Evolutionary conservation across 2,797 vertebrate genomes (phyloP).

Genomic region (Myotis planiceps): DNA sequence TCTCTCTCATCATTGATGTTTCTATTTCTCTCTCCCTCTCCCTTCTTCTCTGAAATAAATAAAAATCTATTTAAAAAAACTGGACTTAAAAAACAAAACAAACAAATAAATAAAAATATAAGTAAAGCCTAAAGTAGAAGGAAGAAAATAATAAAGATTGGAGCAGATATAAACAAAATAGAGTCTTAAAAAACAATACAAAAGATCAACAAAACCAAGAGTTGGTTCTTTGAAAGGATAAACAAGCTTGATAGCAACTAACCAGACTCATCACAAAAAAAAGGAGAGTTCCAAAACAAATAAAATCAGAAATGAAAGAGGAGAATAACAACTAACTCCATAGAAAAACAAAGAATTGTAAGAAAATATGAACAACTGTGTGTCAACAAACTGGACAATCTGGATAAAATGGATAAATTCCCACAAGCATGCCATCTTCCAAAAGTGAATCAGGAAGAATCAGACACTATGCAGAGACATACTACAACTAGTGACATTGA

Average conservation of each 20-base stretch:
- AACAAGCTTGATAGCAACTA: not conserved
- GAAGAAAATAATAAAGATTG: no score
- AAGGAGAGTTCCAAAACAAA: not conserved
- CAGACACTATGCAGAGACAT: not conserved
- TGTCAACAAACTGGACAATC: not conserved
- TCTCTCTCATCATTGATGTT: no score
- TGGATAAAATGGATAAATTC: not conserved
- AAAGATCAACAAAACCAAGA: not conserved
- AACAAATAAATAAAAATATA: no score
- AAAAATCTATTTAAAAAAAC: no score
- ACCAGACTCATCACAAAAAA: not conserved
- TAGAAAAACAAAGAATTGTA: not conserved
- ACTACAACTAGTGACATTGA: not conserved
- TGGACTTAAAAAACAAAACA: no score
- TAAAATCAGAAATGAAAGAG: not conserved
- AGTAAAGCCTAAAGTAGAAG: no score
- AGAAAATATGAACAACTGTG: not conserved
- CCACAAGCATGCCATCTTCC: no score
- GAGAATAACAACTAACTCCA: not conserved
- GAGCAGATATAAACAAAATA: no score
- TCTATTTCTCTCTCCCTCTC: no score
- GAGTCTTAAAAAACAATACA: no score
- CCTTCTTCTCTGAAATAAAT: no score
- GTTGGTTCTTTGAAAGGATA: not conserved
- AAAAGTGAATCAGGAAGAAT: not conserved